Evolutionary conservation across 2,888 invertebrate genomes (phyloP), one percentile per base, ranked within the genome.

Genomic region (Scaptodrosophila latifasciaeformis): DNA sequence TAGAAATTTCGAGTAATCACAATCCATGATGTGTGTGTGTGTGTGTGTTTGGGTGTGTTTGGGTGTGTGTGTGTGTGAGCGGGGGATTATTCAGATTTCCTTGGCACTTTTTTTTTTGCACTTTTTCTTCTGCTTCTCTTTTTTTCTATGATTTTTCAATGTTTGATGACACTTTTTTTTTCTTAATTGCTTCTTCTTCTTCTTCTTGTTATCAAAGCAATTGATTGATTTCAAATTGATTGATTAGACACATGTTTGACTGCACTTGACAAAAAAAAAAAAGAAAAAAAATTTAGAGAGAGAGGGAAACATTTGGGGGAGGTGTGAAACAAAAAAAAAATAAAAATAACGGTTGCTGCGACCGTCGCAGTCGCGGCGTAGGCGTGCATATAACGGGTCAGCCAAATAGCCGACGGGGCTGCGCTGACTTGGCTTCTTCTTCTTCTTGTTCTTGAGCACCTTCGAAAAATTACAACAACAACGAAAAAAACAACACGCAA

Each of bases 1-100:
- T 51, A 74, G 51, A 72, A 74, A 74, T 54, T 74, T 74, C 5
- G 72, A 74, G 53, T 74, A 74, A 79, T 74, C 72, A 69, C 72
- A 74, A 69, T 74, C 72, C 72, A 74, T 71, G 27, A n/a, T n/a
- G n/a, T n/a, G n/a, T n/a, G n/a, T n/a, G n/a, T n/a, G n/a, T n/a
- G n/a, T n/a, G n/a, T n/a, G n/a, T n/a, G n/a, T n/a, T n/a, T n/a
- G n/a, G n/a, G n/a, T n/a, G n/a, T n/a, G n/a, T n/a, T n/a, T n/a
- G n/a, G n/a, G n/a, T n/a, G n/a, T n/a, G n/a, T n/a, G n/a, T n/a
- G n/a, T n/a, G n/a, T n/a, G n/a, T n/a, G n/a, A n/a, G 34, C 15
- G 10, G 6, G 12, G 12, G 13, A 13, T n/a, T 34, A 10, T 34
- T 34, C 0, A 1, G 3, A 15, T 12, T 15, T 30, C 10, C 30